Conservation (phyloP, 2,888 invertebrate genomes). For the Rhabditophanes sp. region DNA sequence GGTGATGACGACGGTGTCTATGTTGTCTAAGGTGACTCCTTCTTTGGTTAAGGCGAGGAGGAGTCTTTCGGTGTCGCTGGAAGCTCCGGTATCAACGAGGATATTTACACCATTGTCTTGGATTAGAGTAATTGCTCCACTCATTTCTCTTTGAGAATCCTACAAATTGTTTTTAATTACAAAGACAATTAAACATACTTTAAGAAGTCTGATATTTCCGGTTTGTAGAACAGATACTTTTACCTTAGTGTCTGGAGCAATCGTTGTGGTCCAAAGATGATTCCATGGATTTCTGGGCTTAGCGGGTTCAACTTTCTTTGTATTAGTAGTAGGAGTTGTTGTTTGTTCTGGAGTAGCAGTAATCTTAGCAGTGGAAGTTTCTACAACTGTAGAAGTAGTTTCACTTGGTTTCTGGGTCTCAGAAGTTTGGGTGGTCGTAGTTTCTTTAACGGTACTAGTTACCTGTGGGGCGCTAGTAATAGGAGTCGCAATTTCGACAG, state of each 20-base stretch:
- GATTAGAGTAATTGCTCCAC: conserved; percentile 34
- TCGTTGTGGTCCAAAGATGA: conserved; percentile 33
- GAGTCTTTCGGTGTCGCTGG: conserved; percentile 32
- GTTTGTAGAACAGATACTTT: conserved; percentile 36
- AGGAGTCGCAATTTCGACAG: conserved; percentile 14
- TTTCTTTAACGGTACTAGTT: too few species aligned
- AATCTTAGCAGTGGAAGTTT: background rate
- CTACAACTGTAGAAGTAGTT: too few species aligned
- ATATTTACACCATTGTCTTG: conserved; percentile 35
- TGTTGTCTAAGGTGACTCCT: conserved; percentile 29
- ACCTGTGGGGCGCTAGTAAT: conserved; percentile 10
- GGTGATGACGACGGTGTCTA: conserved; percentile 35
- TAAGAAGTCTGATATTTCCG: conserved; percentile 26
- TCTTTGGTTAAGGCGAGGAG: conserved; percentile 34
- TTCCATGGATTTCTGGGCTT: conserved; percentile 21
- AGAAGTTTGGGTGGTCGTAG: too few species aligned
- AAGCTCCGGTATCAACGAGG: conserved; percentile 33
- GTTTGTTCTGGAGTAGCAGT: conserved; percentile 4
- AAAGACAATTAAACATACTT: conserved; percentile 11
- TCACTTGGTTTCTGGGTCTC: too few species aligned
- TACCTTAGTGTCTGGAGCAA: conserved; percentile 18
- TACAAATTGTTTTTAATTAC: conserved; percentile 6
- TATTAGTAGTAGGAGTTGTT: conserved; percentile 7
- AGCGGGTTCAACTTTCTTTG: conserved; percentile 6
- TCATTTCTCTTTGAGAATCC: conserved; percentile 33